Conservation (phyloP, 2,797 vertebrate genomes). For the Meda fulgida region DNA sequence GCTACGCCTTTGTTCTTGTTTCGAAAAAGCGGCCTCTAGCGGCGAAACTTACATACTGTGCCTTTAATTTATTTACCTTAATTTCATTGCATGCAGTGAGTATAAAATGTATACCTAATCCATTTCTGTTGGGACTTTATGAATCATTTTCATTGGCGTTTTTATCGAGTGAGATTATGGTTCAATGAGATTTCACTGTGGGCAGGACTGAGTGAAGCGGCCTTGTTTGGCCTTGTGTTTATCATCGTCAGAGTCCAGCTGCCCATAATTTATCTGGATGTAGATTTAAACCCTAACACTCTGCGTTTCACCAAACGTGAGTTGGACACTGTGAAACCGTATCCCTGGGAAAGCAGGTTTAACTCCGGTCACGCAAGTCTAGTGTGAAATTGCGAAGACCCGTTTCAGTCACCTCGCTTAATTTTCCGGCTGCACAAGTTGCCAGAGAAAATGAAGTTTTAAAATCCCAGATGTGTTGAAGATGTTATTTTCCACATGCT, state of each 20-base stretch:
- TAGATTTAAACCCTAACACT: not conserved
- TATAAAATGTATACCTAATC: not conserved
- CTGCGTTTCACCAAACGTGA: not conserved
- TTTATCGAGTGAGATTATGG: not conserved
- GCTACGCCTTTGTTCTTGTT: too few relatives aligned
- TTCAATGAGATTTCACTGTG: not conserved
- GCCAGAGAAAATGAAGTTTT: not conserved
- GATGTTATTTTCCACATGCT: not conserved
- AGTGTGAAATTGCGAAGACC: constrained; percentile 14
- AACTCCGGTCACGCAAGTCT: not conserved
- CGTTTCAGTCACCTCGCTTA: constrained; percentile 5
- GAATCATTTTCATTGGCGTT: not conserved
- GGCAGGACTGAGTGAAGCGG: not conserved
- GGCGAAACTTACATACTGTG: too few relatives aligned
- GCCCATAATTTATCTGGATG: not conserved
- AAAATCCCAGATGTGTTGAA: constrained; percentile 19
- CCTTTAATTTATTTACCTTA: not conserved
- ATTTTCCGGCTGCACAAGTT: not conserved
- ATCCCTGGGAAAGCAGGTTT: not conserved
- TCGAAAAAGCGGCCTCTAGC: too few relatives aligned
- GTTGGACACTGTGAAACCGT: not conserved
- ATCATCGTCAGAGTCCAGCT: not conserved
- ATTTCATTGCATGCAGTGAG: not conserved
- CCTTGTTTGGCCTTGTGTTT: not conserved
- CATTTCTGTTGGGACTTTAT: not conserved